These are phyloP conservation scores for Ariolimax columbianus DNA, from an alignment of 2,888 invertebrate genomes.

Conservation along the genomic window DNA sequence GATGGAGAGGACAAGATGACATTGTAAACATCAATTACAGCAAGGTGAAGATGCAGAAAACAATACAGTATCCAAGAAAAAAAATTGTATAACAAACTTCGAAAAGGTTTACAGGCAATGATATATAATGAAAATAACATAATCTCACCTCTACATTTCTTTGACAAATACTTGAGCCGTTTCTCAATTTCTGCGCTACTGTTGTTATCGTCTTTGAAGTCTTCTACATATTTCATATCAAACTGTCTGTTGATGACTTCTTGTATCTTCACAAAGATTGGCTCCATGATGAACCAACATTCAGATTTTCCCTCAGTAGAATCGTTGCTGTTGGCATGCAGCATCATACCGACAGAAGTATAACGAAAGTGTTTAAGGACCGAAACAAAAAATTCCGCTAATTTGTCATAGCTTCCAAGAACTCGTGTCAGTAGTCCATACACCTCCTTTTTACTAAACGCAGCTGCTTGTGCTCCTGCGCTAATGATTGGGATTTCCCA, in stretches of 20 bases:
- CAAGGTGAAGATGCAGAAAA: too few relatives aligned
- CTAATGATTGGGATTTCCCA: slow-evolving; percentile 93
- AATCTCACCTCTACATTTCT: slow-evolving; percentile 54
- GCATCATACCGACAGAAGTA: slow-evolving; percentile 62
- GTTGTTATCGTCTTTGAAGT: slow-evolving; percentile 47
- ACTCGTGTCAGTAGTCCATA: slow-evolving; percentile 86
- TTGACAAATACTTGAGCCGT: slow-evolving; percentile 46
- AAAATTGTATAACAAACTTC: too few relatives aligned
- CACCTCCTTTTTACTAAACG: slow-evolving; percentile 74
- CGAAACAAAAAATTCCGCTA: slow-evolving; percentile 59
- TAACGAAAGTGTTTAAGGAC: slow-evolving; percentile 62
- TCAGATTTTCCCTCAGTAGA: slow-evolving; percentile 56
- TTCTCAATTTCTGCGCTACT: slow-evolving; percentile 24
- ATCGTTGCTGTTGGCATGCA: slow-evolving; percentile 55
- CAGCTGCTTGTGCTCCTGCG: slow-evolving; percentile 62
- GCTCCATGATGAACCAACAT: slow-evolving; percentile 87
- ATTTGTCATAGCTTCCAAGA: slow-evolving; percentile 65
- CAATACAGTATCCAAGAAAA: too few relatives aligned
- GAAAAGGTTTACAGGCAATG: background rate
- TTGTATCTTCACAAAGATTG: slow-evolving; percentile 83
- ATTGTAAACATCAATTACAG: too few relatives aligned
- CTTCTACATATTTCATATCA: slow-evolving; percentile 52
- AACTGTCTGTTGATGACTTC: slow-evolving; percentile 37
- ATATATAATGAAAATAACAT: background rate
- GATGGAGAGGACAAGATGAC: too few relatives aligned